phyloP scores from a whole-genome alignment of 2,888 invertebrate genomes.

The Epistrophe eligans region DNA sequence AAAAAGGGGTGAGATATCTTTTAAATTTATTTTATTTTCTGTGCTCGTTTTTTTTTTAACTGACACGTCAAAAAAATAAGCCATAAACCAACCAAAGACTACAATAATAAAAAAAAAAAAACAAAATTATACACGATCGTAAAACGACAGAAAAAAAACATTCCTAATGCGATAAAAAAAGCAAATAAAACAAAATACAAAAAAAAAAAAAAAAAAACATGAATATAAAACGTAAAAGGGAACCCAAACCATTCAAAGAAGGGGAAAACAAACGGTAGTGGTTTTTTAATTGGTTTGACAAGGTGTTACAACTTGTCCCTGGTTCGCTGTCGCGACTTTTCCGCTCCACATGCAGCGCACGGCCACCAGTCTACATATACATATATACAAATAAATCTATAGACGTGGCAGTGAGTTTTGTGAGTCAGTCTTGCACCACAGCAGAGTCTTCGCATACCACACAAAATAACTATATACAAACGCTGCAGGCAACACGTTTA shows the following conservation, averaged over 20 bases:
- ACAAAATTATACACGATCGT: constrained; percentile 52
- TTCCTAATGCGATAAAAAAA: constrained; percentile 66
- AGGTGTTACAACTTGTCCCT: constrained; percentile 76
- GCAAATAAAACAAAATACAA: constrained; percentile 23
- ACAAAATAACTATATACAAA: constrained; percentile 54
- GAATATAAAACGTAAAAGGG: constrained; percentile 35
- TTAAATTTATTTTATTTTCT: constrained; percentile 30
- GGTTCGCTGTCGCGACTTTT: constrained; percentile 75
- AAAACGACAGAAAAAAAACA: constrained; percentile 48
- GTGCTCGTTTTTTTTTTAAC: constrained; percentile 49
- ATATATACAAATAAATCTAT: constrained; percentile 3
- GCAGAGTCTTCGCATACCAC: constrained; percentile 27
- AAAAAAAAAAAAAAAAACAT: constrained; percentile 20
- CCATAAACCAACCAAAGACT: constrained; percentile 44
- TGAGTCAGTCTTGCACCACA: constrained; percentile 52
- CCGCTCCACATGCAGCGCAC: constrained; percentile 67
- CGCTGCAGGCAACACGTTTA: constrained; percentile 73
- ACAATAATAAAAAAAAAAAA: constrained; percentile 37
- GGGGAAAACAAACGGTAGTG: constrained; percentile 70
- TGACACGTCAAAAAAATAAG: constrained; percentile 8
- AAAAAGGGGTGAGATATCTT: constrained; percentile 12
- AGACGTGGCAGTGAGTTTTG: constrained; percentile 17
- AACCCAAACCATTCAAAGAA: constrained; percentile 31
- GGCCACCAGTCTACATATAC: constrained; percentile 19
- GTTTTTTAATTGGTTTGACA: constrained; percentile 76